Conservation (phyloP, 2,797 vertebrate genomes). For the Onychomys torridus region DNA sequence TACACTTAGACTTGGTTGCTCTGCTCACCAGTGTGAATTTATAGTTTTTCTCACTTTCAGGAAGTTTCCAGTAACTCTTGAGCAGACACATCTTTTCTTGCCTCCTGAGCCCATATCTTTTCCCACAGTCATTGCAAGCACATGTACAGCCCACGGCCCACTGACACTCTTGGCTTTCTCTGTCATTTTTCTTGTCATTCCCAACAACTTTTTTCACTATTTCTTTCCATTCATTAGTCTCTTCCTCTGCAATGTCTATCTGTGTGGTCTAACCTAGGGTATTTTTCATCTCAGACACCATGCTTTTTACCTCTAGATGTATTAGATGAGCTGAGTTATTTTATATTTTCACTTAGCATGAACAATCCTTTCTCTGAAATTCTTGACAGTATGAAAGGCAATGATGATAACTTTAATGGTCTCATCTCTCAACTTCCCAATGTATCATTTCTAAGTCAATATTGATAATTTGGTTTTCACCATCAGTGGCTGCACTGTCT, state of each 20-base stretch:
- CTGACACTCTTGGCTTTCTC: neutral
- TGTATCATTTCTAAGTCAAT: neutral
- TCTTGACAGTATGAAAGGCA: neutral
- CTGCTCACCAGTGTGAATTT: neutral
- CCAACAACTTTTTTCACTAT: neutral
- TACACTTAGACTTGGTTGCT: neutral
- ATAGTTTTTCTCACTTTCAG: conserved; percentile 13
- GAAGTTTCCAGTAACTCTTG: conserved; percentile 7
- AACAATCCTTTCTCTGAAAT: neutral
- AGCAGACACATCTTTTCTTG: neutral
- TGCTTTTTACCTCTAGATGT: neutral
- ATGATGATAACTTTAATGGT: neutral
- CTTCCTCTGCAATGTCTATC: neutral
- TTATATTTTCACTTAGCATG: neutral
- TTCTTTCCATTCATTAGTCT: neutral
- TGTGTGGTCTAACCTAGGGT: neutral
- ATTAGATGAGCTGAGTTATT: conserved; percentile 5
- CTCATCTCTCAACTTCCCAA: neutral
- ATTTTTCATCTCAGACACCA: neutral
- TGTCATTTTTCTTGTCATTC: neutral
- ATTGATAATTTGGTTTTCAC: neutral
- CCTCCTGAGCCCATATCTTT: neutral
- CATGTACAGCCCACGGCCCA: neutral
- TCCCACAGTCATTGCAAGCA: too few relatives aligned
- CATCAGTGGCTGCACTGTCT: neutral